Base-by-base conservation (phyloP, 2,113 vertebrate species). In the Pachycephala philippinensis region DNA sequence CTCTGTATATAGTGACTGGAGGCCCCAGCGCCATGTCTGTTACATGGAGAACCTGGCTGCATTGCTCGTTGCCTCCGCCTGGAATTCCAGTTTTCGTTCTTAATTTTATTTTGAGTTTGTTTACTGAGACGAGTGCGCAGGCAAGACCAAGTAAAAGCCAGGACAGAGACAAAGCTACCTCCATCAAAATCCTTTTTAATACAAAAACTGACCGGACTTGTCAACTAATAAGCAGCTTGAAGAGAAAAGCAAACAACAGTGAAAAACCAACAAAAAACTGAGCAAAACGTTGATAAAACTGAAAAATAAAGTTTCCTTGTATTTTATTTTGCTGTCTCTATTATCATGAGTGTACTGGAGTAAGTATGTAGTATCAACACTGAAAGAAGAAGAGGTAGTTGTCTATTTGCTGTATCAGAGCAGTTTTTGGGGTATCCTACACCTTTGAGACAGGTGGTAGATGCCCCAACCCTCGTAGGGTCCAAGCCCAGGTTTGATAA, bases 121-220 rank as follows among this genome's bases (percentile, higher is more conserved):
- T 98, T 98, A 97, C 94, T 15, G 91, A 97, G 96, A 94, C 26
- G 95, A 98, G 96, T 83, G 97, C 0, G 59, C 92, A 92, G 97
- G 97, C 95, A 93, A 97, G 97, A 97, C 97, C 97, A 97, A 97
- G 97, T 91, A 94, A 91, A 96, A 96, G 96, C 98, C 98, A 98
- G 98, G 98, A 98, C 85, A 94, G 97, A 98, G 98, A 98, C 98
- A 98, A 98, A 98, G 98, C 98, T 98, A 98, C 98, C 98, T 98
- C 98, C 98, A 98, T 98, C 98, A 95, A 98, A 97, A 98, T 98
- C 98, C 98, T 98, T 98, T 98, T 98, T 98, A 98, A 97, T 98
- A 98, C 97, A 98, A 96, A 98, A 98, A 98, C 98, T 98, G 98
- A 98, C 98, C n/a, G 97, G 98, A 98, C 97, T 97, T 96, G 97